Evolutionary conservation across 2,113 vertebrate species (phyloP).

Genomic region (Zeus faber): DNA sequence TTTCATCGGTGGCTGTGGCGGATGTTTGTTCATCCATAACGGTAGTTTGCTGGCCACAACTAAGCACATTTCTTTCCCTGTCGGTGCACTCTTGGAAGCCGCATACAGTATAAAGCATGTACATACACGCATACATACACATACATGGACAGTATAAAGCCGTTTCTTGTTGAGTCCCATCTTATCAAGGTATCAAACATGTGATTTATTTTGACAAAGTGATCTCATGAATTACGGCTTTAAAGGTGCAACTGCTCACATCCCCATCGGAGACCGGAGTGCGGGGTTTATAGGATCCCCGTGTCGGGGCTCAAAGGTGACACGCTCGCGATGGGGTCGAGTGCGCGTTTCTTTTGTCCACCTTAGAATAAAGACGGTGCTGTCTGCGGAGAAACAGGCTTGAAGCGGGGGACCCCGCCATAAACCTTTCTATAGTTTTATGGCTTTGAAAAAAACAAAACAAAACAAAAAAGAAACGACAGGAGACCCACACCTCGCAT

Average conservation of each 20-base stretch:
- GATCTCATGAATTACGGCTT: neutral
- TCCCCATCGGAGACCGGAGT: too few species aligned
- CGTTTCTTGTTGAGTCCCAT: too few species aligned
- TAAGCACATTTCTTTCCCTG: too few species aligned
- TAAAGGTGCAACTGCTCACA: neutral
- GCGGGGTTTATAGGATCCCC: neutral
- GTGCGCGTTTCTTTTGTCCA: constrained; percentile 14
- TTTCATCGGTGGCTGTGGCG: too few species aligned
- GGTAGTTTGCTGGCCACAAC: too few species aligned
- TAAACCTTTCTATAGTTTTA: constrained; percentile 34
- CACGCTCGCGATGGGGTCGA: constrained; percentile 6
- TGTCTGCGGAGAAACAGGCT: constrained; percentile 63
- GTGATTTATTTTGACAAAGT: neutral
- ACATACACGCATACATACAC: too few species aligned
- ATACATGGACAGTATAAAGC: too few species aligned
- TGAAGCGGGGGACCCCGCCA: constrained; percentile 48
- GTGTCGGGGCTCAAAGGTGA: neutral
- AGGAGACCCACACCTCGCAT: too few species aligned
- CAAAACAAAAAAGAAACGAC: too few species aligned
- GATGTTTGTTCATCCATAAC: too few species aligned
- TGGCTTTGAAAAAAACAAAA: constrained; percentile 27
- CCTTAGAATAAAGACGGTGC: constrained; percentile 28
- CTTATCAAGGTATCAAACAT: neutral
- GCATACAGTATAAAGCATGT: too few species aligned
- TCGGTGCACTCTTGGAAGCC: too few species aligned